These are phyloP conservation scores for Chiroxiphia lanceolata DNA, from an alignment of 2,797 vertebrate genomes.

Conservation along the genomic window DNA sequence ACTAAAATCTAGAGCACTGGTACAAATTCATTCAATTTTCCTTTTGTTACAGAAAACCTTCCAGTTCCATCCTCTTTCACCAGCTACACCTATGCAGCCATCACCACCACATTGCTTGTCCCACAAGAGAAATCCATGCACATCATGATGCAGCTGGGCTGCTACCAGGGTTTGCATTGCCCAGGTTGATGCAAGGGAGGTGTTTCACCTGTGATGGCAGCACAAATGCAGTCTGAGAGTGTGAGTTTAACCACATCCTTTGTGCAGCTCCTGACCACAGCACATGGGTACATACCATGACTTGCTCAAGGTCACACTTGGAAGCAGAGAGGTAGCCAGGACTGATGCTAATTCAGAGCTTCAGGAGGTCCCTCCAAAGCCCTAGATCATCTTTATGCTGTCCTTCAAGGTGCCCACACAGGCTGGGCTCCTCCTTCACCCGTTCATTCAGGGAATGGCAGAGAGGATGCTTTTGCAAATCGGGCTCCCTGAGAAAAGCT, in stretches of 20 bases:
- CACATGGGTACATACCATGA: not conserved
- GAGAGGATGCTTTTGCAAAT: not conserved
- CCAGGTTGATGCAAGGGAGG: not conserved
- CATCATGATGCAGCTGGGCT: not conserved
- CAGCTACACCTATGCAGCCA: fast-evolving
- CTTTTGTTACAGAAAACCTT: not conserved
- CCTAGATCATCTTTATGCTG: not conserved
- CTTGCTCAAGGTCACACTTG: not conserved
- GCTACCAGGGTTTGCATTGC: not conserved
- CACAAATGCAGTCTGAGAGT: not conserved
- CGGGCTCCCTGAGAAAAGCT: not conserved
- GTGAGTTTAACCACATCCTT: not conserved
- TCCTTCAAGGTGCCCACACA: not conserved
- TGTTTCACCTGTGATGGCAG: not conserved
- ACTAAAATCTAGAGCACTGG: not conserved
- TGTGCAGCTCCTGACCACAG: not conserved
- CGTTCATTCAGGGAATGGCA: not conserved
- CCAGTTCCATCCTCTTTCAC: not conserved
- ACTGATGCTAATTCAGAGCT: not conserved
- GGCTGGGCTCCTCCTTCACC: not conserved
- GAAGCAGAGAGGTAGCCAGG: not conserved
- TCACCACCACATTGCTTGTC: not conserved
- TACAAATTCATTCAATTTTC: not conserved
- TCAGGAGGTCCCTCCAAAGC: not conserved
- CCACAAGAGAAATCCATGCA: not conserved